phyloP scores from a whole-genome alignment of 1,140 invertebrate species.

The Chrysoperla carnea region DNA sequence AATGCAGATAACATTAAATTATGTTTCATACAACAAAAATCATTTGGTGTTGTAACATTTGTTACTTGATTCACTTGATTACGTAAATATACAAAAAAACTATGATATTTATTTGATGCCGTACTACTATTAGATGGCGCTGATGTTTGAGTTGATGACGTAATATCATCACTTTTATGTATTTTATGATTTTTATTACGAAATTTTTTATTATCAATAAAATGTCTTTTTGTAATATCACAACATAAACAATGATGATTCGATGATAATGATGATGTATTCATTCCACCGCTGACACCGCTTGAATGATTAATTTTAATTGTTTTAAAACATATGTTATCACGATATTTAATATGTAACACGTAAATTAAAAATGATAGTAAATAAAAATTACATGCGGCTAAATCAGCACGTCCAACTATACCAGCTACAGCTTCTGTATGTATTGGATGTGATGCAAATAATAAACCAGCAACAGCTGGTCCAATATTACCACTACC shows the following conservation, averaged over 20 bases:
- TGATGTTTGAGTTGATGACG: too few species aligned
- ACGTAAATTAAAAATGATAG: conserved; percentile 68
- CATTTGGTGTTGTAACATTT: not conserved
- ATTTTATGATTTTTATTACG: too few species aligned
- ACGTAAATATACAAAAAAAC: not conserved
- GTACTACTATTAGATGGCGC: too few species aligned
- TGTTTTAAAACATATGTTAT: conserved; percentile 19
- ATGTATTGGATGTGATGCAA: conserved; percentile 92
- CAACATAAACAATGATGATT: not conserved
- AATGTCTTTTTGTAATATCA: not conserved
- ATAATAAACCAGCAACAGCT: conserved; percentile 66
- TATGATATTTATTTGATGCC: not conserved
- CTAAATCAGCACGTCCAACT: conserved; percentile 85
- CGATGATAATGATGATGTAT: too few species aligned
- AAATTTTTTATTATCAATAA: not conserved
- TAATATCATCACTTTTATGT: too few species aligned
- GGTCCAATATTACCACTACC: conserved; percentile 40
- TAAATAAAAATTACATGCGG: conserved; percentile 81
- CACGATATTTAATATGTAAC: conserved; percentile 38
- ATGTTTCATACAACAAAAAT: not conserved
- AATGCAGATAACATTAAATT: not conserved
- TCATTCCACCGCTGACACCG: too few species aligned
- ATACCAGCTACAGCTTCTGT: conserved; percentile 91
- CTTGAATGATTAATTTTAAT: too few species aligned
- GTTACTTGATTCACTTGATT: not conserved